Evolutionary conservation across 2,797 vertebrate genomes (phyloP).

Genomic region (Eutrigla gurnardus): DNA sequence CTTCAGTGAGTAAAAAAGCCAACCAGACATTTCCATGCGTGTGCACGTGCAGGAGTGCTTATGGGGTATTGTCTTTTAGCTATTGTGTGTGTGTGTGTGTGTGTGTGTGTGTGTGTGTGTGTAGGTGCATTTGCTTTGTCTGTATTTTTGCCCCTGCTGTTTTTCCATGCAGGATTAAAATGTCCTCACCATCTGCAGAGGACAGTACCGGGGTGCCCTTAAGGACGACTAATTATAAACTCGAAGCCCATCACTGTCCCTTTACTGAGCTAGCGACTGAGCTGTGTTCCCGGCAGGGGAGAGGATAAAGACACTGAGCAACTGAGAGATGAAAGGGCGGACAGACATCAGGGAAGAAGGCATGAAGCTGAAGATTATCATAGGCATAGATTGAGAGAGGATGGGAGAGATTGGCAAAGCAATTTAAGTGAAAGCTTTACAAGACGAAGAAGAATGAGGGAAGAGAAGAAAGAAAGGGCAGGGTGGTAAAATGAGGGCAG

Average conservation of each 20-base stretch:
- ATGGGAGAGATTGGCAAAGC: neutral
- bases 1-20: slow-evolving; percentile 87
- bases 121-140: slow-evolving; percentile 9
- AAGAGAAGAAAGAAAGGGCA: slow-evolving; percentile 14
- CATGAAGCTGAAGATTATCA: slow-evolving; percentile 31
- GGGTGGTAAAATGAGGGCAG: slow-evolving; percentile 30
- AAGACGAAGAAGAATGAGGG: slow-evolving; percentile 15
- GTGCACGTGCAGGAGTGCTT: slow-evolving; percentile 7
- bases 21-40: slow-evolving; percentile 17
- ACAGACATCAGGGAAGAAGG: slow-evolving; percentile 29
- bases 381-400: slow-evolving; percentile 8
- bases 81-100: neutral
- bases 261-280: slow-evolving; percentile 52
- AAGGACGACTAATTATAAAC: slow-evolving; percentile 80
- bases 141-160: slow-evolving; percentile 31
- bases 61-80: slow-evolving; percentile 14
- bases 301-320: slow-evolving; percentile 62
- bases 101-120: neutral
- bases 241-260: slow-evolving; percentile 56
- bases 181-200: slow-evolving; percentile 74
- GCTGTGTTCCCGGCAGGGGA: slow-evolving; percentile 59
- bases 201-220: slow-evolving; percentile 56
- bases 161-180: slow-evolving; percentile 60
- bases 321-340: slow-evolving; percentile 65
- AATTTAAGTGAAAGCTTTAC: slow-evolving; percentile 23